These are phyloP conservation scores for Toxonevra muliebris DNA, from an alignment of 2,888 invertebrate species.

Conservation along the genomic window DNA sequence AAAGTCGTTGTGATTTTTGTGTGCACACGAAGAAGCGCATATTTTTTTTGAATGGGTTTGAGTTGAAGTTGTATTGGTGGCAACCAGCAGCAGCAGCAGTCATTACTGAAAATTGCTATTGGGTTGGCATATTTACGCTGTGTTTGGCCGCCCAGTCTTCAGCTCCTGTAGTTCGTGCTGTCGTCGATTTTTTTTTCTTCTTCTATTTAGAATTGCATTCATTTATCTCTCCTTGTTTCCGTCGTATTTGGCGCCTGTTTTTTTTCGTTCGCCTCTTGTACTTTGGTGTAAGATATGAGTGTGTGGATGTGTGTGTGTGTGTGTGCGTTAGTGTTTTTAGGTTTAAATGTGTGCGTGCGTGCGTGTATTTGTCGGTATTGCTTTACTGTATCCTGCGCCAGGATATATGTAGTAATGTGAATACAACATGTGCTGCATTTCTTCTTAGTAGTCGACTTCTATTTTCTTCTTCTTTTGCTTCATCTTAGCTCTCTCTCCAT, in stretches of 20 bases:
- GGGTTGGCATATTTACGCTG: constrained; percentile 26
- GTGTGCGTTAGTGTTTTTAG: constrained; percentile 10
- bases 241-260: constrained; percentile 29
- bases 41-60: background rate
- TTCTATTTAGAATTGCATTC: constrained; percentile 28
- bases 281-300: constrained; percentile 6
- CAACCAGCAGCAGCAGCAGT: constrained; percentile 24
- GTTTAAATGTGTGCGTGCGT: constrained; percentile 6
- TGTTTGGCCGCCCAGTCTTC: background rate
- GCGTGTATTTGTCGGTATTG: constrained; percentile 18
- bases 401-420: background rate
- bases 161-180: background rate
- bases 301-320: constrained; percentile 6
- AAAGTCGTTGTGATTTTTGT: too few species aligned
- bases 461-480: background rate
- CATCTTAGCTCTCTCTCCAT: background rate
- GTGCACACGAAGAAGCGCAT: background rate
- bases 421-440: too few species aligned
- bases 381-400: constrained; percentile 18
- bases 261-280: constrained; percentile 22
- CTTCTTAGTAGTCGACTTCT: too few species aligned
- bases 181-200: background rate
- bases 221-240: constrained; percentile 26
- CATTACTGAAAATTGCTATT: constrained; percentile 38
- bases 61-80: background rate